These are phyloP conservation scores for Tuberolachnus salignus DNA, from an alignment of 2,888 invertebrate genomes.

Conservation along the genomic window DNA sequence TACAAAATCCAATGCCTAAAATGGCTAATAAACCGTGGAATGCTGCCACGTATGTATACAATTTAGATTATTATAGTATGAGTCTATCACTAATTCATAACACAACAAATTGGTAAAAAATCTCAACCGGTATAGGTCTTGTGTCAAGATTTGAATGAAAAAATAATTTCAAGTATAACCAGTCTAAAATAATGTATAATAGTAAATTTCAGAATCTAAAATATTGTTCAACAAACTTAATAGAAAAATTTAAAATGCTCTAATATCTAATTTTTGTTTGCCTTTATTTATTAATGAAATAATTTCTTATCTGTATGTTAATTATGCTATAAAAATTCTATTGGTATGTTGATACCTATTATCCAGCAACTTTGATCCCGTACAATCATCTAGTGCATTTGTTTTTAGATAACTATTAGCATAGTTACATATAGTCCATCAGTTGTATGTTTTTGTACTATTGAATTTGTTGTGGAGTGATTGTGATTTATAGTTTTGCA, in stretches of 20 bases:
- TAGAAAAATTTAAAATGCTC: too few species aligned
- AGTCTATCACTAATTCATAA: too few species aligned
- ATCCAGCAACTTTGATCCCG: slow-evolving; percentile 52
- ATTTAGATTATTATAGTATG: too few species aligned
- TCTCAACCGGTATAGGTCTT: too few species aligned
- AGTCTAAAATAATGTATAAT: too few species aligned
- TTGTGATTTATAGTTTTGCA: not conserved
- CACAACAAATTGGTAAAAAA: too few species aligned
- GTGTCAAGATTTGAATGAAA: too few species aligned
- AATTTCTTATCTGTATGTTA: slow-evolving; percentile 31
- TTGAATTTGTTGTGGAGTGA: not conserved
- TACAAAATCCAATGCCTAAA: slow-evolving; percentile 47
- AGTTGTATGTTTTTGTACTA: not conserved
- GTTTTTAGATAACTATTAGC: slow-evolving; percentile 26
- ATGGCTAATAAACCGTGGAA: slow-evolving; percentile 58
- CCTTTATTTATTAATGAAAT: slow-evolving; percentile 42
- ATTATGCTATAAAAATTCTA: slow-evolving; percentile 42
- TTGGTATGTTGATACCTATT: slow-evolving; percentile 13
- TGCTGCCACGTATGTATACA: slow-evolving; percentile 58
- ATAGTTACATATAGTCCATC: not conserved
- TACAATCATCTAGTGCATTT: not conserved
- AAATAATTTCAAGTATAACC: too few species aligned
- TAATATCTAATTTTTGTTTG: not conserved
- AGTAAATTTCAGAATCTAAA: too few species aligned
- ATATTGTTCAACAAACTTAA: too few species aligned